Percentiles rank a stretch among this genome's conserved stretches.
These are phyloP conservation scores for Astropecten irregularis DNA, from an alignment of 53 echinoderm and acorn worm species.

Conservation along the genomic window DNA sequence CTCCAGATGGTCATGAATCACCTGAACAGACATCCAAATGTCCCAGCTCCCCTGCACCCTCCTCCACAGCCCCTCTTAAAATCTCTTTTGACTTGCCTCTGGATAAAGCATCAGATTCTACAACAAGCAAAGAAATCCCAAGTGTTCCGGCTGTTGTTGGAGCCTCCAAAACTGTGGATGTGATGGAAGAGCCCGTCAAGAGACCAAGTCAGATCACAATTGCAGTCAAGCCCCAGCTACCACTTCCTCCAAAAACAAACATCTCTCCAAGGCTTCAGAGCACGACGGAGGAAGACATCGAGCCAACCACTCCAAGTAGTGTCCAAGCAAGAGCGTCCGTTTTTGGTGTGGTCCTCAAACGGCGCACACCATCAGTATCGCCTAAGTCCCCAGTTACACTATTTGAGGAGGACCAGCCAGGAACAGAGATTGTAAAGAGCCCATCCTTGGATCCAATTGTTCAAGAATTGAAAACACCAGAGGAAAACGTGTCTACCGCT, in stretches of 20 bases:
- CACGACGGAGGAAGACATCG: conserved; percentile 23
- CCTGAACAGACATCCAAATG: conserved; percentile 72
- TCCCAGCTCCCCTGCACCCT: conserved; percentile 57
- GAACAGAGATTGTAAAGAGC: not conserved
- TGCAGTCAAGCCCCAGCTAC: conserved; percentile 8
- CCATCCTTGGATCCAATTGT: not conserved
- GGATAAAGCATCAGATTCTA: not conserved
- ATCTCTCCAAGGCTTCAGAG: not conserved
- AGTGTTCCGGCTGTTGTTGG: not conserved
- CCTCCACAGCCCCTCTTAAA: not conserved
- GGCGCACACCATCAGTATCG: conserved; percentile 62
- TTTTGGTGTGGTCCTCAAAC: conserved; percentile 79
- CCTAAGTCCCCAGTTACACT: conserved; percentile 51
- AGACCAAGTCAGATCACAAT: conserved; percentile 61
- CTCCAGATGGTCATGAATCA: conserved; percentile 94
- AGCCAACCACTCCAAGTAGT: conserved; percentile 41
- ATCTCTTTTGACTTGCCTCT: not conserved
- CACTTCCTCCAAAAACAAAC: not conserved
- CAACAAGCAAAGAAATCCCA: not conserved
- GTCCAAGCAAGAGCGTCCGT: conserved; percentile 81
- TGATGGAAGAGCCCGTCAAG: conserved; percentile 34
- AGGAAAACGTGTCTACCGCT: not conserved
- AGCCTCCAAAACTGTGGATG: not conserved
- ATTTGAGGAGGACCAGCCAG: not conserved
- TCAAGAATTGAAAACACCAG: not conserved